phyloP scores from a whole-genome alignment of 2,888 invertebrate species.

The Lasiommata megera region DNA sequence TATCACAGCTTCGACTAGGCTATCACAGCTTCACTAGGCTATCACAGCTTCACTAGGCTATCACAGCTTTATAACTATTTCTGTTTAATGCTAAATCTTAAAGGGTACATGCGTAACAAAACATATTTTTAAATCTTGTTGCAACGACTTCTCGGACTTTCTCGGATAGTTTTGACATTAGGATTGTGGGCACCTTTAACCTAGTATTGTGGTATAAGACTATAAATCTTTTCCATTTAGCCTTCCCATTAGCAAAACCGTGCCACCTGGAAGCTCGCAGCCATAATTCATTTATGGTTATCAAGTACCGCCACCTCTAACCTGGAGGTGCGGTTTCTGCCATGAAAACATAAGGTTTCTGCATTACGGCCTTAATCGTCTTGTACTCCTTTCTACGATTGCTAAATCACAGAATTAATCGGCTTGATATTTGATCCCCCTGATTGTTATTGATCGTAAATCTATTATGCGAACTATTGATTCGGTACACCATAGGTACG shows the following conservation, averaged over 20 bases:
- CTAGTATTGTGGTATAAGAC: background rate
- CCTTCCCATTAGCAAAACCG: conserved; percentile 13
- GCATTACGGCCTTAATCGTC: conserved; percentile 21
- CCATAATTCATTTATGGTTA: conserved; percentile 23
- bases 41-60: too few species aligned
- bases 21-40: too few species aligned
- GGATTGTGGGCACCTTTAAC: too few species aligned
- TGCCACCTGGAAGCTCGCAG: conserved; percentile 11
- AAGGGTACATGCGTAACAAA: too few species aligned
- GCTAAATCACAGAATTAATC: conserved; percentile 28
- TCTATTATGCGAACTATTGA: conserved; percentile 3
- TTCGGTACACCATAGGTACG: background rate
- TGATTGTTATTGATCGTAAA: conserved; percentile 25
- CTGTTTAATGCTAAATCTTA: too few species aligned
- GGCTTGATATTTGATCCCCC: conserved; percentile 22
- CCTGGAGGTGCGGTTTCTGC: conserved; percentile 21
- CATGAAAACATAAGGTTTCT: conserved; percentile 7
- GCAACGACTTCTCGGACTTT: too few species aligned
- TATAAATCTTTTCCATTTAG: conserved; percentile 7
- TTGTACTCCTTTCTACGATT: conserved; percentile 31
- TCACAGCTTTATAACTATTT: too few species aligned
- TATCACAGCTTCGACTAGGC: too few species aligned
- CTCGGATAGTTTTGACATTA: too few species aligned
- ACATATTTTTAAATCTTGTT: too few species aligned
- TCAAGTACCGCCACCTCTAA: conserved; percentile 24